Evolutionary conservation across 2,113 vertebrate genomes (phyloP).

Genomic region (Hemiprocne comata): DNA sequence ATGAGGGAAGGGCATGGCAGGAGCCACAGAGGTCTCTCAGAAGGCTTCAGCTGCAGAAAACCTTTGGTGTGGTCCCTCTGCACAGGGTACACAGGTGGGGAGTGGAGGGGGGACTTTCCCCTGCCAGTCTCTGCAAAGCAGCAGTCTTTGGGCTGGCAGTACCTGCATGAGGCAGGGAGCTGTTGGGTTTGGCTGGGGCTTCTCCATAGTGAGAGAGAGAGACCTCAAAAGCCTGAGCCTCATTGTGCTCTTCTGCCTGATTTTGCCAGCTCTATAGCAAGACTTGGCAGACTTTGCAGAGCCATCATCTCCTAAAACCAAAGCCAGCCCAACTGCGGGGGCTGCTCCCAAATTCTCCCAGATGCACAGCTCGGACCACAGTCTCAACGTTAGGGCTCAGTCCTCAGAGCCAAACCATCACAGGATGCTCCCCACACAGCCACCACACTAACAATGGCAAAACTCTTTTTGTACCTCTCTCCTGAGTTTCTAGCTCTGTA

Average conservation of each 20-base stretch:
- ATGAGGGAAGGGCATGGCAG: background rate
- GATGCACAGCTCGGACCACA: background rate
- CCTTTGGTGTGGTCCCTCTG: background rate
- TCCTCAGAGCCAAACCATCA: background rate
- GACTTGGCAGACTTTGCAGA: background rate
- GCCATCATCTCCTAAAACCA: background rate
- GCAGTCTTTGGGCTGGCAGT: accelerated
- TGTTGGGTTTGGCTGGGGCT: background rate
- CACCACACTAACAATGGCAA: background rate
- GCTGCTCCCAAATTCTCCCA: background rate
- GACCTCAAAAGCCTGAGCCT: accelerated
- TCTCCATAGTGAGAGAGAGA: background rate
- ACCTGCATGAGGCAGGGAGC: background rate
- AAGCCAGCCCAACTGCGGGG: background rate
- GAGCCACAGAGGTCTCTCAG: background rate
- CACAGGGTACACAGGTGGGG: background rate
- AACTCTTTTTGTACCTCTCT: background rate
- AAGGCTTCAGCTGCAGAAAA: background rate
- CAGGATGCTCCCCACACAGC: background rate
- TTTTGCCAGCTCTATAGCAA: background rate
- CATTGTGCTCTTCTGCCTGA: background rate
- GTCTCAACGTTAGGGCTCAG: background rate
- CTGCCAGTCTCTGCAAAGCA: background rate
- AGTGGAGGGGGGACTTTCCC: background rate
- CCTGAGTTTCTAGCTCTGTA: background rate